Base-by-base conservation (phyloP, 2,797 vertebrate species). In the Myotis daubentonii region DNA sequence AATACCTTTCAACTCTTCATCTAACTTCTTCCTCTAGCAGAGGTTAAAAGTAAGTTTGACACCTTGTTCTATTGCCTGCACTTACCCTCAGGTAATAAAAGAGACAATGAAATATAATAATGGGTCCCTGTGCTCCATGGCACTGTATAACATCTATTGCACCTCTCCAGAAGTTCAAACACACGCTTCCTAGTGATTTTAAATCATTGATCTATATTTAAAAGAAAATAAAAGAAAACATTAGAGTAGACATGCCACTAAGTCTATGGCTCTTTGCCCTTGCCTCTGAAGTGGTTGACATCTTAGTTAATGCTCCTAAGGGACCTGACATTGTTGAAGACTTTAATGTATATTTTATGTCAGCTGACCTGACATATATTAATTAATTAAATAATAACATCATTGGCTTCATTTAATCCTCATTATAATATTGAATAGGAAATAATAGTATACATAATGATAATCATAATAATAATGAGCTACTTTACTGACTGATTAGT, bases 31-130 rank as follows among this genome's bases (percentile, higher is more conserved):
- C 83, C 75, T 95, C 96, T 89, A 96, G 89, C 95, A 97, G 97
- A 98, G 97, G 97, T 98, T 98, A 98, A 98, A 98, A 98, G 94
- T 97, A 96, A 97, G 93, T 94, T 97, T 97, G 98, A 97, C 97
- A 98, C 49, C 70, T 96, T 97, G 87, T 96, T 98, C 97, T 97
- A 96, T 76, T 97, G 97, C 93, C 96, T 97, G 93, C 89, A 93
- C 94, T 97, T 80, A 97, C 96, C 97, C 97, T 97, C 82, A 89
- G 96, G 95, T 98, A 98, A 97, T 97, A 98, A 98, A 98, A 83
- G 95, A 98, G 88, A 92, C 94, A 97, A 97, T 96, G 95, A 97
- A 97, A 98, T 96, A 96, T 87, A 98, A 97, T 97, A 98, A 98
- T 97, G 94, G 96, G 87, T 97, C 97, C 97, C 97, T 94, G 94